Evolutionary conservation across 2,113 vertebrate genomes (phyloP), one percentile per base, ranked within the genome.

Genomic region (Toxotes jaculatrix): DNA sequence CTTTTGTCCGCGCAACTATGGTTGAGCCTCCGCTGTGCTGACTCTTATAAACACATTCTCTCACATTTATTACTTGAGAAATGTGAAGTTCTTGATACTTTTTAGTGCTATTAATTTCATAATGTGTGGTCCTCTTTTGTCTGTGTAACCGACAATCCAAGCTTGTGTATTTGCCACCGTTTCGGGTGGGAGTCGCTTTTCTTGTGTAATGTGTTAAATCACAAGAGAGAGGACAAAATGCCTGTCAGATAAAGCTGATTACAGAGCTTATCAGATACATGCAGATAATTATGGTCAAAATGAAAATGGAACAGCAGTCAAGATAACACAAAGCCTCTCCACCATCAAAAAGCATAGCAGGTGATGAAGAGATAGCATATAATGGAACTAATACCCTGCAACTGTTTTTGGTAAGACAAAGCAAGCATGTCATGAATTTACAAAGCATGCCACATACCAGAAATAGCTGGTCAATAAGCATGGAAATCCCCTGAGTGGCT

Each of bases 211-310:
- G 34, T 74, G 87, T 67, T 64, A 85, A 88, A 85, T 86, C 77
- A 70, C 76, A 65, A 74, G 72, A 62, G 45, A 71, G 57, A 13
- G n/a, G 10, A 62, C 80, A 71, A 89, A 90, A 74, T 23, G 82
- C 27, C 80, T 84, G 92, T 85, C 90, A 90, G 92, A 94, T 94
- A 84, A 88, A 90, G 78, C 88, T 85, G 92, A 94, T 93, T 92
- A 92, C 64, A 83, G 73, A 79, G 87, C 87, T 85, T 94, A 94
- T 92, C 92, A 88, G 89, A 93, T 91, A 80, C 84, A 88, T 70
- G 86, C 68, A 80, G 88, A 90, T 93, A 91, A 93, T 94, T 92
- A 89, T 73, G 67, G 83, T 84, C 59, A 62, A 90, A 90, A 91
- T 87, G 90, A 87, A 92, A 93, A 92, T 88, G 78, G 85, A 87